phyloP scores from a whole-genome alignment of 2,113 vertebrate species.

The Cyphomyrus plagiostoma region DNA sequence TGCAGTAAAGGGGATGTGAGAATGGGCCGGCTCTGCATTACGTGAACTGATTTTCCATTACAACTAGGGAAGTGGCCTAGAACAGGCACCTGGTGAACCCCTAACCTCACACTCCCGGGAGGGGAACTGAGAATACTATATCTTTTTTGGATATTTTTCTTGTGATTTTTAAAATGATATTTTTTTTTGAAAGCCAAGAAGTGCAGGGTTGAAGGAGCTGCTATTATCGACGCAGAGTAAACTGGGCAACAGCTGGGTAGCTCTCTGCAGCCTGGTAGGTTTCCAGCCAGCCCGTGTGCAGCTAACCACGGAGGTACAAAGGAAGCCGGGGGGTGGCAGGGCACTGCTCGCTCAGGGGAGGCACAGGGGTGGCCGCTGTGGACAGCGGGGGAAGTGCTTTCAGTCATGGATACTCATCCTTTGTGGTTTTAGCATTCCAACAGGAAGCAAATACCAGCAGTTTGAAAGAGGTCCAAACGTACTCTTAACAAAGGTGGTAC shows the following conservation, averaged over 20 bases:
- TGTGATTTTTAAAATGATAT: neutral
- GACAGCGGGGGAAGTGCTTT: conserved; percentile 10
- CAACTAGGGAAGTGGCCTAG: neutral
- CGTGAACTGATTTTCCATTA: neutral
- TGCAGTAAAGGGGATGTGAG: neutral
- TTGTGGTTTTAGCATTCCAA: conserved; percentile 15
- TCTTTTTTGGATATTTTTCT: neutral
- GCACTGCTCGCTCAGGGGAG: too few species aligned
- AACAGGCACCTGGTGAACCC: neutral
- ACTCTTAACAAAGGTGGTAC: neutral
- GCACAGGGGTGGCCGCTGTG: neutral
- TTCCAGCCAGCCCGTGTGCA: neutral
- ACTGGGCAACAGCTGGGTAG: neutral
- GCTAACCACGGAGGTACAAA: conserved; percentile 4
- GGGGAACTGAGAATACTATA: neutral
- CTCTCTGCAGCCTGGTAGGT: neutral
- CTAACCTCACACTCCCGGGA: neutral
- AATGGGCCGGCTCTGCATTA: neutral
- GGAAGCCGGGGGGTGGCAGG: neutral
- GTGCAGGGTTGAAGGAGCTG: neutral
- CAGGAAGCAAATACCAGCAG: conserved; percentile 9
- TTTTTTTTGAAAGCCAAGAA: neutral
- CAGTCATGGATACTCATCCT: conserved; percentile 8
- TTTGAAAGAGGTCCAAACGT: neutral
- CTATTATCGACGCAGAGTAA: neutral